Evolutionary conservation across 1,140 invertebrate genomes (phyloP).

Genomic region (Rhagoletis zephyria): DNA sequence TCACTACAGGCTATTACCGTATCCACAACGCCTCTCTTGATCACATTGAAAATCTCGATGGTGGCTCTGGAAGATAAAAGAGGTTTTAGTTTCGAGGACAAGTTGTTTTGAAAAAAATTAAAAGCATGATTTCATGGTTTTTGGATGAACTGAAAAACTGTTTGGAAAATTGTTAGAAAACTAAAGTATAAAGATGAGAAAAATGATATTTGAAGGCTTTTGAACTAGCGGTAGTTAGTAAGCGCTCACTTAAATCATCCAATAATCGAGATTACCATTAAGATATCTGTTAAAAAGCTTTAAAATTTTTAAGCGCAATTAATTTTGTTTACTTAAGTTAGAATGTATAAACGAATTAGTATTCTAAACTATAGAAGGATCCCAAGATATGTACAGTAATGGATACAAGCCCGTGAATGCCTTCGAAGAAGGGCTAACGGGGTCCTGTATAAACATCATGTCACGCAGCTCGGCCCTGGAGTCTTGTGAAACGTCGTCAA

Average conservation of each 20-base stretch:
- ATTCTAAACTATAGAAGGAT: no score
- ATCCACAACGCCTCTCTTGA: constrained; percentile 80
- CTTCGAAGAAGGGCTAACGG: no score
- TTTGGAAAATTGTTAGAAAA: background rate
- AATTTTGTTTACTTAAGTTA: no score
- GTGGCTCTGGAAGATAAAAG: constrained; percentile 75
- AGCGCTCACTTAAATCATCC: background rate
- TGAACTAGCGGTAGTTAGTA: background rate
- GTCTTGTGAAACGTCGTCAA: no score
- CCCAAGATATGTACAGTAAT: no score
- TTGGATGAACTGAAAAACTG: background rate
- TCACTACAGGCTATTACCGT: constrained; percentile 76
- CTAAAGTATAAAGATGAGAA: background rate
- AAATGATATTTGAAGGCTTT: background rate
- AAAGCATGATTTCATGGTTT: background rate
- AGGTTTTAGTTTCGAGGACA: background rate
- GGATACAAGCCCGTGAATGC: no score
- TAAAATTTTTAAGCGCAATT: no score
- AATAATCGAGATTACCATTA: no score
- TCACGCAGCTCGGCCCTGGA: no score
- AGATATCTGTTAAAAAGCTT: no score
- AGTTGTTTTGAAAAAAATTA: background rate
- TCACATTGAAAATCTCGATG: constrained; percentile 80
- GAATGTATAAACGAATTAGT: no score
- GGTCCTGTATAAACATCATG: no score